Evolutionary conservation across 64 coral and sea anemone genomes (phyloP), one percentile per base, ranked within the genome.

Genomic region (Anthopleura sola): DNA sequence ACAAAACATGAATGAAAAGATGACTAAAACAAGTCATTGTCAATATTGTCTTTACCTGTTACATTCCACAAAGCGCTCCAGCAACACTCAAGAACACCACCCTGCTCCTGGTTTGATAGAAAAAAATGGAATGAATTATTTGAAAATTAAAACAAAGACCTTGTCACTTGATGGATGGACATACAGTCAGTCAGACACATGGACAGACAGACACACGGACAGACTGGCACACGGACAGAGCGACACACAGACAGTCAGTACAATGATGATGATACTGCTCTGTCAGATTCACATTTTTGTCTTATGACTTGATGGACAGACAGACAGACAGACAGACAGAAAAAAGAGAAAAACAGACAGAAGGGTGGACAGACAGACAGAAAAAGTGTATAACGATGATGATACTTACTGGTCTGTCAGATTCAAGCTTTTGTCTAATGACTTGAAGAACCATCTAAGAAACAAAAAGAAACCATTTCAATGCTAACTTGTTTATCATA

Each of bases 21-120:
- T 56, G 78, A 29, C 34, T 44, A 44, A 44, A 44, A 44, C 40
- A 71, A 71, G 33, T 71, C n/a, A 6, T 34, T 71, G 21, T 62
- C n/a, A n/a, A 11, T 62, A 26, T 31, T 36, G 60, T 11, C 18
- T 78, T 50, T 88, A 95, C 93, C 93, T 83, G 93, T 95, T 15
- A 95, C 90, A 55, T 95, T 95, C 93, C 93, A 95, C 17, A 95
- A 84, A 21, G 93, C 93, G 66, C 93, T 92, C 93, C 93, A 95
- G 49, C 93, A 95, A 38, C 86, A 86, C 29, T 95, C 93, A n/a
- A 95, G 62, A 14, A 95, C 93, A 62, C 86, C 90, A 83, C 90
- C 93, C 0, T 39, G 60, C 14, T 62, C 78, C 93, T 95, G 64
- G 0, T 66, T 29, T 21, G 2, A 26, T 10, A 48, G 15, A 3